These are phyloP conservation scores for Xylota sylvarum DNA, from an alignment of 2,888 invertebrate species.

Conservation along the genomic window DNA sequence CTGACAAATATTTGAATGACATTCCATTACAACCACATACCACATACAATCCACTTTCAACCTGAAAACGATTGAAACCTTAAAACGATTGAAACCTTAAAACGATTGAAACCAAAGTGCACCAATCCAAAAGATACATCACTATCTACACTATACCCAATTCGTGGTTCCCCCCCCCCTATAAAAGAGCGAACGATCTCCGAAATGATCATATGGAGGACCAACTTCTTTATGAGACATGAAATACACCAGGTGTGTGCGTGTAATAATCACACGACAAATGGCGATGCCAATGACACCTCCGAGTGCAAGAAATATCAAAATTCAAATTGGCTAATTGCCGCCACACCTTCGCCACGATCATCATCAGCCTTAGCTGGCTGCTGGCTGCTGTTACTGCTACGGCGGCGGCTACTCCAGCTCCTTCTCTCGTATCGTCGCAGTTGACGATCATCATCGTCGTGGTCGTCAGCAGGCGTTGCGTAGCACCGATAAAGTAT, in stretches of 20 bases:
- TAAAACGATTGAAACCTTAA: background rate
- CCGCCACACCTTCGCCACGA: constrained; percentile 55
- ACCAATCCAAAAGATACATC: background rate
- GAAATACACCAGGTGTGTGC: constrained; percentile 14
- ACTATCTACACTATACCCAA: background rate
- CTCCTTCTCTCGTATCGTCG: background rate
- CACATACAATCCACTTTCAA: constrained; percentile 5
- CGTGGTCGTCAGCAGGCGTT: constrained; percentile 8
- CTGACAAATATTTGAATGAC: no score
- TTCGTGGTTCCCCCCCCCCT: no score
- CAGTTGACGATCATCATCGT: background rate
- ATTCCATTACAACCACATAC: background rate
- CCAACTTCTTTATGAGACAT: constrained; percentile 6
- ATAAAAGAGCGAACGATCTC: background rate
- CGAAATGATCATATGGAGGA: background rate
- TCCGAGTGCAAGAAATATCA: constrained; percentile 35
- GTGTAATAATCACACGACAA: constrained; percentile 30
- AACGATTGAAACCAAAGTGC: background rate
- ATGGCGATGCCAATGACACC: constrained; percentile 42
- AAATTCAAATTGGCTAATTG: constrained; percentile 60
- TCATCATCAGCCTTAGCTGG: constrained; percentile 20
- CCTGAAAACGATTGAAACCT: no score
- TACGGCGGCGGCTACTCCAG: background rate
- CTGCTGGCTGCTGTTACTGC: background rate
- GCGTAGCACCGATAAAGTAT: constrained; percentile 49